Percentiles rank a stretch among this genome's conserved stretches.
Evolutionary conservation across 1,140 invertebrate genomes (phyloP).

Genomic region (Halesus radiatus): DNA sequence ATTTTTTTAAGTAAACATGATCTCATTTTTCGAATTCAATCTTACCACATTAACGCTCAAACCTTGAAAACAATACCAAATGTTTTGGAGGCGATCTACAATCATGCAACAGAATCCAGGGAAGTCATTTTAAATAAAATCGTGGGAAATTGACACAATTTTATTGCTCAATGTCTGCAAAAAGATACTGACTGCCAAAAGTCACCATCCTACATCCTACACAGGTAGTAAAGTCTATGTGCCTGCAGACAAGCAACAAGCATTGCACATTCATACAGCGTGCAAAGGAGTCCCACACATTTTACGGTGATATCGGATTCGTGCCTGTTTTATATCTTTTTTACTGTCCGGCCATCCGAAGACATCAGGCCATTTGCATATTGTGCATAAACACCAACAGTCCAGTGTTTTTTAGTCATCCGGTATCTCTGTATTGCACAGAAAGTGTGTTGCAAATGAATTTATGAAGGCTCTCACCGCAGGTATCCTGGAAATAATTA

Average conservation of each 20-base stretch:
- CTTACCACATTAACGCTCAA: too few species aligned
- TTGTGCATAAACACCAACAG: slow-evolving; percentile 24
- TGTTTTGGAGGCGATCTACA: too few species aligned
- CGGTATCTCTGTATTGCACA: not conserved
- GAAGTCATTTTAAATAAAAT: too few species aligned
- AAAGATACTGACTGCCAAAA: not conserved
- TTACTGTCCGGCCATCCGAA: slow-evolving; percentile 28
- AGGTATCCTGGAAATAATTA: too few species aligned
- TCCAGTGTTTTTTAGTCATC: not conserved
- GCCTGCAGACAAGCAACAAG: not conserved
- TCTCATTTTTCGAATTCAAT: too few species aligned
- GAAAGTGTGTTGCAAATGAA: not conserved
- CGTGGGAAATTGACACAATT: too few species aligned
- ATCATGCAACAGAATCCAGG: too few species aligned
- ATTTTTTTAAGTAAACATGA: too few species aligned
- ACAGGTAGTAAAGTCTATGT: not conserved
- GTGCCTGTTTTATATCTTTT: slow-evolving; percentile 41
- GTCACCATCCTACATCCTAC: not conserved
- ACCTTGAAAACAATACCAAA: too few species aligned
- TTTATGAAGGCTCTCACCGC: too few species aligned
- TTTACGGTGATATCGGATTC: slow-evolving; percentile 37
- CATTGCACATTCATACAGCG: not conserved
- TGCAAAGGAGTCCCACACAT: slow-evolving; percentile 35
- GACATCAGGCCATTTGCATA: slow-evolving; percentile 35
- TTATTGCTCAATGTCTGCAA: not conserved